These are phyloP conservation scores for Solea solea DNA, from an alignment of 2,113 vertebrate genomes.

Conservation along the genomic window DNA sequence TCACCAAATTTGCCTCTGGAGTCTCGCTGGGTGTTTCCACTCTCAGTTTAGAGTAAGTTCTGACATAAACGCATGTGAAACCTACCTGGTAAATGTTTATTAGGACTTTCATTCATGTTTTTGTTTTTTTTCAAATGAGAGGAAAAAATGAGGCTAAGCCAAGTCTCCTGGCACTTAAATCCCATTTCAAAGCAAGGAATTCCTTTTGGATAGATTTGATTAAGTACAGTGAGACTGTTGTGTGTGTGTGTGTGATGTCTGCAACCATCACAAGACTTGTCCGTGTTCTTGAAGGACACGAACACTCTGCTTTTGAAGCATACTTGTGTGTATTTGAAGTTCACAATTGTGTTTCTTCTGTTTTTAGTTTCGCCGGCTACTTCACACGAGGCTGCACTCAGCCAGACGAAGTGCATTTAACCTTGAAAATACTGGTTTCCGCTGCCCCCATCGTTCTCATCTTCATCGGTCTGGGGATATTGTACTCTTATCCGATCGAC, in stretches of 20 bases:
- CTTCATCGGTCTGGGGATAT: slow-evolving; percentile 87
- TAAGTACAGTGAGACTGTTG: slow-evolving; percentile 26
- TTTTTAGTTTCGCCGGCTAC: slow-evolving; percentile 91
- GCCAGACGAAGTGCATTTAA: slow-evolving; percentile 84
- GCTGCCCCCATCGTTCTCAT: slow-evolving; percentile 88
- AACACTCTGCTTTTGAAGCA: too few species aligned
- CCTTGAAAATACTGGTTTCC: slow-evolving; percentile 91
- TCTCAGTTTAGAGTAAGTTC: slow-evolving; percentile 93
- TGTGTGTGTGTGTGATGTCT: slow-evolving; percentile 4
- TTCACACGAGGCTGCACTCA: slow-evolving; percentile 88
- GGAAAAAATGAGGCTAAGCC: slow-evolving; percentile 32
- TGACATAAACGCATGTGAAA: background rate
- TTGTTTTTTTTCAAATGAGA: background rate
- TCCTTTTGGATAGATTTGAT: slow-evolving; percentile 29
- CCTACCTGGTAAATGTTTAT: background rate
- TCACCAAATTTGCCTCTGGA: slow-evolving; percentile 97
- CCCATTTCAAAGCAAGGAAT: slow-evolving; percentile 56
- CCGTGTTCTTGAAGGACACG: too few species aligned
- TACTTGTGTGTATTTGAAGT: background rate
- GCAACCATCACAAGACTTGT: slow-evolving; percentile 16
- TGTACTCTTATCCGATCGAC: slow-evolving; percentile 91
- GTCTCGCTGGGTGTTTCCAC: slow-evolving; percentile 96
- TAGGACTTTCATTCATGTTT: too few species aligned
- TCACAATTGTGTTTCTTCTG: background rate
- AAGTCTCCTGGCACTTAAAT: slow-evolving; percentile 49